Percentiles rank a stretch among this genome's conserved stretches.
These are phyloP conservation scores for Panthera leo DNA, from an alignment of 2,113 vertebrate genomes.

Conservation along the genomic window DNA sequence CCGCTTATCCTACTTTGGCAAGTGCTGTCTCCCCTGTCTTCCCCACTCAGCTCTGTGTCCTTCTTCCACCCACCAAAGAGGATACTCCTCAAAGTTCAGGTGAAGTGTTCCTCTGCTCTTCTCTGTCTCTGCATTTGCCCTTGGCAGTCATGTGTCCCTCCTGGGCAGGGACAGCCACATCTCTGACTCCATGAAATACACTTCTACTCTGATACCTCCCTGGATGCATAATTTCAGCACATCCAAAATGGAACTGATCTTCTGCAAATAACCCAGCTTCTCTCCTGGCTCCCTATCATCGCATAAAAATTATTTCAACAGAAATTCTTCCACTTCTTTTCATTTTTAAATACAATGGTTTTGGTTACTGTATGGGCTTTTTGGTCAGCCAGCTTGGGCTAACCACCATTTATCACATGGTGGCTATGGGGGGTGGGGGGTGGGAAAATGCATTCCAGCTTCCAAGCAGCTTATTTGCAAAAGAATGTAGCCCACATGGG, in stretches of 20 bases:
- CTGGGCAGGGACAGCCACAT: neutral
- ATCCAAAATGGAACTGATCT: neutral
- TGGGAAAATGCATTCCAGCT: neutral
- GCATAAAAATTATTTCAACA: neutral
- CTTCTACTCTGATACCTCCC: neutral
- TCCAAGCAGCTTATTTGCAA: conserved; percentile 28
- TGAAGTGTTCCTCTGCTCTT: neutral
- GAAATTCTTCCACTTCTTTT: conserved; percentile 5
- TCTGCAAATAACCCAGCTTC: neutral
- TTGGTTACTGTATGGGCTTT: neutral
- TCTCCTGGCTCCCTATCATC: neutral
- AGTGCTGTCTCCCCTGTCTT: neutral
- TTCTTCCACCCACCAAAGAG: no score
- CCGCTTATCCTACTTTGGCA: neutral
- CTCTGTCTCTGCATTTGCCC: neutral
- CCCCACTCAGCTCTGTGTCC: neutral
- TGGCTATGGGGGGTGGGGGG: neutral
- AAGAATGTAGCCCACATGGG: neutral
- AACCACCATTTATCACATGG: conserved; percentile 20
- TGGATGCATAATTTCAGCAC: neutral
- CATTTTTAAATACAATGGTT: neutral
- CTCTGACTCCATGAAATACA: neutral
- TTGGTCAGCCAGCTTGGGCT: neutral
- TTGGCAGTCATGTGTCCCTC: neutral
- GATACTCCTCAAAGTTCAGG: neutral